Conservation (phyloP, 1,140 invertebrate genomes). For the Delia radicum region DNA sequence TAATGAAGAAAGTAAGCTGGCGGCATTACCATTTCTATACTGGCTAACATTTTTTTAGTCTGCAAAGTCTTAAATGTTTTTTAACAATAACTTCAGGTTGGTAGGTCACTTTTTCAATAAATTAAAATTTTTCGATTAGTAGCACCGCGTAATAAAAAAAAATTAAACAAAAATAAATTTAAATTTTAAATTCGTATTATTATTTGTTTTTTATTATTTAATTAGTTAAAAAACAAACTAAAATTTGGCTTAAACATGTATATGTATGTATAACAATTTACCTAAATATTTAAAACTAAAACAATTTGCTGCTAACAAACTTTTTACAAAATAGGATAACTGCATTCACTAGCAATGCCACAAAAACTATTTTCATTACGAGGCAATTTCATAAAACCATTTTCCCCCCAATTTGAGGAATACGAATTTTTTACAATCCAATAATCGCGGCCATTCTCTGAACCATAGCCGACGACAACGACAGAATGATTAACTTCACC, state of each 20-base stretch:
- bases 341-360: slow-evolving; percentile 61
- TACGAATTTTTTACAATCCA: slow-evolving; percentile 83
- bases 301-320: too few species aligned
- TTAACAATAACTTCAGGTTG: too few species aligned
- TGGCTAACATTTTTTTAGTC: too few species aligned
- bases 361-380: slow-evolving; percentile 70
- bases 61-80: too few species aligned
- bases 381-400: slow-evolving; percentile 70
- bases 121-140: too few species aligned
- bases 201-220: not conserved
- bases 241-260: not conserved
- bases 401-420: slow-evolving; percentile 68
- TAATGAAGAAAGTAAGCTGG: too few species aligned
- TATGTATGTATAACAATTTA: not conserved
- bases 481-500: slow-evolving; percentile 61
- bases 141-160: too few species aligned
- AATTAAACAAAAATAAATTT: too few species aligned
- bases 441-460: slow-evolving; percentile 64
- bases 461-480: slow-evolving; percentile 63
- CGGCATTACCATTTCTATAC: too few species aligned
- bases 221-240: not conserved
- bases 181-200: too few species aligned
- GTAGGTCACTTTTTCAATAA: too few species aligned
- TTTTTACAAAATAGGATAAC: slow-evolving; percentile 42
- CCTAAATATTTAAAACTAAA: slow-evolving; percentile 16